These are phyloP conservation scores for Eira barbara DNA, from an alignment of 2,113 vertebrate species.

Conservation along the genomic window DNA sequence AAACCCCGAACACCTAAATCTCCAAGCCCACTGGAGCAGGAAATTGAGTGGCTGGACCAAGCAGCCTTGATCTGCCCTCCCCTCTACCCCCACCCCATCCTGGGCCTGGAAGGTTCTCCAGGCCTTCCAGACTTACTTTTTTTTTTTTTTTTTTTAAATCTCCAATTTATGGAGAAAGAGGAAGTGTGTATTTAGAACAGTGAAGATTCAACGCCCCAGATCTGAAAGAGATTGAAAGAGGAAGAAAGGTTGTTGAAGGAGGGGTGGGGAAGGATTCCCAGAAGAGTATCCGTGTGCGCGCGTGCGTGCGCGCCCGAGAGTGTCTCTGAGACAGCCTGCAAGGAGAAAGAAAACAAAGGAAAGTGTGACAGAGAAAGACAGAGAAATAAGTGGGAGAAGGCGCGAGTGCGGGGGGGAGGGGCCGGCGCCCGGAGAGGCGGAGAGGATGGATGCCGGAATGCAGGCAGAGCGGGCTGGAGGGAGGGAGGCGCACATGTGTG, in stretches of 20 bases:
- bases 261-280: neutral
- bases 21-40: slow-evolving; percentile 51
- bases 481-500: slow-evolving; percentile 19
- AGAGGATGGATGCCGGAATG: slow-evolving; percentile 44
- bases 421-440: neutral
- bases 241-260: slow-evolving; percentile 13
- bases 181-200: slow-evolving; percentile 33
- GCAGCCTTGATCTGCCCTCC: neutral
- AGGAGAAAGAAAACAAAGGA: slow-evolving; percentile 69
- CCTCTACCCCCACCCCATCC: neutral
- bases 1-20: slow-evolving; percentile 4
- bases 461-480: neutral
- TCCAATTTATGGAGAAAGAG: slow-evolving; percentile 21
- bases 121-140: neutral
- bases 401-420: slow-evolving; percentile 26
- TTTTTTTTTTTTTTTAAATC: neutral
- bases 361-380: slow-evolving; percentile 34
- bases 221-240: neutral
- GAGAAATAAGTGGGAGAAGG: slow-evolving; percentile 47
- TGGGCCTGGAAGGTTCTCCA: neutral
- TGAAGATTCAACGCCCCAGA: slow-evolving; percentile 2
- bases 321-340: slow-evolving; percentile 2
- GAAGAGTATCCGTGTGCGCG: neutral
- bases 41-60: neutral
- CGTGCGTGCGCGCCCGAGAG: neutral